phyloP scores from a whole-genome alignment of 2,797 vertebrate species.

The Tolypeutes matacus region DNA sequence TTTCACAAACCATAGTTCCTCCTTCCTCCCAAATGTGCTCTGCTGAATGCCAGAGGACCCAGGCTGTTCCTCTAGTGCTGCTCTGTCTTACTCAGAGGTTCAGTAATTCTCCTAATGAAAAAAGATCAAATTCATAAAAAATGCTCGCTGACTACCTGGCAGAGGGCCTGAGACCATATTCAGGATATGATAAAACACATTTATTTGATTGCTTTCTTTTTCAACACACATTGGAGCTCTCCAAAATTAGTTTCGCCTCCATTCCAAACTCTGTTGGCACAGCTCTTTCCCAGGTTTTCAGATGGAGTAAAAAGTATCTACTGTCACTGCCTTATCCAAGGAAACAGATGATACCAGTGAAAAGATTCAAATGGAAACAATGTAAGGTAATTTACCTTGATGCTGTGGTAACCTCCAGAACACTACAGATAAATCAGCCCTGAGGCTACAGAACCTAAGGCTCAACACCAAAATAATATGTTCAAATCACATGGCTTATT shows the following conservation, averaged over 20 bases:
- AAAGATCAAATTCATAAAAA: constrained; percentile 80
- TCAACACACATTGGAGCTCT: constrained; percentile 23
- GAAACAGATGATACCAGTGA: constrained; percentile 54
- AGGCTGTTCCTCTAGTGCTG: constrained; percentile 68
- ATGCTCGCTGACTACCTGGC: constrained; percentile 70
- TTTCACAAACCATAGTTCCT: constrained; percentile 82
- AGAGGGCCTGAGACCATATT: constrained; percentile 68
- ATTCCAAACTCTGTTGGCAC: constrained; percentile 73
- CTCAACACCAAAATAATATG: not conserved
- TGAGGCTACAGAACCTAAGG: not conserved
- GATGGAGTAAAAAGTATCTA: constrained; percentile 35
- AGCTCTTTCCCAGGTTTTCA: constrained; percentile 58
- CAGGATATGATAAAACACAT: constrained; percentile 76
- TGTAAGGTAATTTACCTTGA: not conserved
- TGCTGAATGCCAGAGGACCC: constrained; percentile 75
- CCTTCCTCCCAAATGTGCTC: constrained; percentile 69
- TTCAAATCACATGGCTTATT: not conserved
- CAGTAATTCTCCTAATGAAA: constrained; percentile 80
- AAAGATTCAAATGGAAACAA: constrained; percentile 48
- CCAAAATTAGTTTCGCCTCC: constrained; percentile 69
- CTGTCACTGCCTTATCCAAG: constrained; percentile 56
- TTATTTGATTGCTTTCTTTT: constrained; percentile 67
- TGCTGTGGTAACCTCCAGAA: not conserved
- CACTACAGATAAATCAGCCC: not conserved
- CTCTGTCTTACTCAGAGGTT: constrained; percentile 83